Evolutionary conservation across 2,888 invertebrate species (phyloP).

Genomic region (Meta bourneti): DNA sequence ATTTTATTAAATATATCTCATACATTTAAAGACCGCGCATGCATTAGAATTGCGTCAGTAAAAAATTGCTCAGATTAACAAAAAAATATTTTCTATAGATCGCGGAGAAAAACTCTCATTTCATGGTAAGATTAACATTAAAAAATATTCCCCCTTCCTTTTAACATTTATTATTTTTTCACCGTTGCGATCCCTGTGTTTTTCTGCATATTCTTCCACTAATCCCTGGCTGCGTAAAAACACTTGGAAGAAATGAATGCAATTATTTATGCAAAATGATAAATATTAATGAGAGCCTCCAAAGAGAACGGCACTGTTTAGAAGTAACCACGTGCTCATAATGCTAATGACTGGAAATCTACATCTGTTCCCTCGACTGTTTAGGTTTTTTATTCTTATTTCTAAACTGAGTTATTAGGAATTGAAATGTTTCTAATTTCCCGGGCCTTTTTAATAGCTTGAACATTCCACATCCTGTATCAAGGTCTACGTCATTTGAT

Average conservation of each 20-base stretch:
- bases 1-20: background rate
- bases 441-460: background rate
- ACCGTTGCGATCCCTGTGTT: background rate
- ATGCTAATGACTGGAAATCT: slow-evolving; percentile 65
- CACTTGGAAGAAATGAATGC: slow-evolving; percentile 52
- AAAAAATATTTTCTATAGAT: background rate
- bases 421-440: background rate
- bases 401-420: background rate
- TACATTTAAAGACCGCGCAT: background rate
- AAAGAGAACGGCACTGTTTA: slow-evolving; percentile 25
- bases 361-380: slow-evolving; percentile 57
- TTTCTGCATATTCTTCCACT: slow-evolving; percentile 35
- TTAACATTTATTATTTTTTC: slow-evolving; percentile 7
- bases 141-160: slow-evolving; percentile 57
- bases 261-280: slow-evolving; percentile 76
- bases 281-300: slow-evolving; percentile 73
- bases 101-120: slow-evolving; percentile 30
- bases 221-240: slow-evolving; percentile 42
- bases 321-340: slow-evolving; percentile 57
- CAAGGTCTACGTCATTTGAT: background rate
- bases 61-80: slow-evolving; percentile 3
- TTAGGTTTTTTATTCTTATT: background rate
- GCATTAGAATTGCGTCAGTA: background rate
- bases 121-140: slow-evolving; percentile 56
- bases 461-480: background rate